Evolutionary conservation across 2,888 invertebrate genomes (phyloP).

Genomic region (Pyrgus malvae): DNA sequence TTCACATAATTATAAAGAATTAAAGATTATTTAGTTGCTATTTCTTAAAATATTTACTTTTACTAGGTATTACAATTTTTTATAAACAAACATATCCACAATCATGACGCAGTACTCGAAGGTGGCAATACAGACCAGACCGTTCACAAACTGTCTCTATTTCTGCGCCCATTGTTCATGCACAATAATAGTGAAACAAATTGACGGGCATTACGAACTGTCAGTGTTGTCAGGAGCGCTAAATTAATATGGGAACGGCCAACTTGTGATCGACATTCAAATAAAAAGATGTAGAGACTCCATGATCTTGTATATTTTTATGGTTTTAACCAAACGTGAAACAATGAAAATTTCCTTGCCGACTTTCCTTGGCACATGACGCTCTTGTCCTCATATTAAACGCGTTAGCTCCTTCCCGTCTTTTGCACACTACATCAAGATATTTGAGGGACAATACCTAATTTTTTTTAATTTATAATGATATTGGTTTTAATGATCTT

Average conservation of each 20-base stretch:
- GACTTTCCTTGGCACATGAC: no score
- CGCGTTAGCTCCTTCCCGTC: no score
- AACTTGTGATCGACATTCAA: conserved; percentile 55
- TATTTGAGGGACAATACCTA: no score
- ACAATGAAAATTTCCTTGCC: no score
- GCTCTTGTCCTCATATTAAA: no score
- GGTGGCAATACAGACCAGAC: conserved; percentile 22
- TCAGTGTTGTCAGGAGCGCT: conserved; percentile 58
- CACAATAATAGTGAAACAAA: conserved; percentile 49
- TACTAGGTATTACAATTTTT: no score
- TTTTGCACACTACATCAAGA: no score
- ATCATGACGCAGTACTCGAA: not conserved
- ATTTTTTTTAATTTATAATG: not conserved
- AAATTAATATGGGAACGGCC: conserved; percentile 76
- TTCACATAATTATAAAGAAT: no score
- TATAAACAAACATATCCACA: no score
- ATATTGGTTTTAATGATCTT: not conserved
- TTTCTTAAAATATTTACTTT: no score
- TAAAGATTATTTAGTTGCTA: no score
- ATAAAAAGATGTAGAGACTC: conserved; percentile 41
- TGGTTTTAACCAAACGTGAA: no score
- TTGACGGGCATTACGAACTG: conserved; percentile 64
- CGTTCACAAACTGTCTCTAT: conserved; percentile 37
- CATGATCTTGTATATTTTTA: not conserved
- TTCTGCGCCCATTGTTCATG: conserved; percentile 38